Base-by-base conservation (phyloP, 2,888 invertebrate species). In the Trissoscelio sp. region DNA sequence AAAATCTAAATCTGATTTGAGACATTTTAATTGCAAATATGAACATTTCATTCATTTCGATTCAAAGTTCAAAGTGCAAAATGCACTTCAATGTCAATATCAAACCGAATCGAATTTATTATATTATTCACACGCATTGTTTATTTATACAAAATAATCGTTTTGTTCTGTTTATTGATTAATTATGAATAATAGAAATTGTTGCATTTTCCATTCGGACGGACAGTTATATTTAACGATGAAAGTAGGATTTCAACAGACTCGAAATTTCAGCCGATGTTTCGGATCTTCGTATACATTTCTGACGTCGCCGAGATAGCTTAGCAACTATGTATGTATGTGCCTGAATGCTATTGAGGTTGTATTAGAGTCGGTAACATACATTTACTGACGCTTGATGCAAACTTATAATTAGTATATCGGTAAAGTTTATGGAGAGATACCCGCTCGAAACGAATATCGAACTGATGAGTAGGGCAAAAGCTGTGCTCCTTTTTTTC, bases 331-430 rank as follows among this genome's bases (percentile, higher is more conserved):
- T 12, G 34, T 55, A 22, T 37, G 18, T 31, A 31, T 22, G 16
- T 44, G n/a, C 42, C 42, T 7, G 12, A 22, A 18, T 28, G 69
- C 22, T 57, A 46, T 57, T 37, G 20, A 57, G 34, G 46, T 69
- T 69, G 69, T 57, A 69, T 57, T 57, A 34, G 46, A 66, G 12
- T 58, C 28, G 16, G 51, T 51, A 72, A 72, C 46, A 53, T 60
- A 62, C 60, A 53, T 60, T 72, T 60, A 24, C 46, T 7, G 37
- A 39, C 55, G 39, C 28, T 24, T 51, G 42, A 62, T 20, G 42
- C 42, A 42, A 72, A 62, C 60, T 72, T 60, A 62, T 62, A 72
- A 72, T 72, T 72, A 72, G 53, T 57, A 44, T 51, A 72, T 62
- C 60, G 42, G 72, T 72, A 53, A 72, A 53, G 46, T 53, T 60